Conservation (phyloP, 2,113 vertebrate genomes). For the Dermatemys mawii region DNA sequence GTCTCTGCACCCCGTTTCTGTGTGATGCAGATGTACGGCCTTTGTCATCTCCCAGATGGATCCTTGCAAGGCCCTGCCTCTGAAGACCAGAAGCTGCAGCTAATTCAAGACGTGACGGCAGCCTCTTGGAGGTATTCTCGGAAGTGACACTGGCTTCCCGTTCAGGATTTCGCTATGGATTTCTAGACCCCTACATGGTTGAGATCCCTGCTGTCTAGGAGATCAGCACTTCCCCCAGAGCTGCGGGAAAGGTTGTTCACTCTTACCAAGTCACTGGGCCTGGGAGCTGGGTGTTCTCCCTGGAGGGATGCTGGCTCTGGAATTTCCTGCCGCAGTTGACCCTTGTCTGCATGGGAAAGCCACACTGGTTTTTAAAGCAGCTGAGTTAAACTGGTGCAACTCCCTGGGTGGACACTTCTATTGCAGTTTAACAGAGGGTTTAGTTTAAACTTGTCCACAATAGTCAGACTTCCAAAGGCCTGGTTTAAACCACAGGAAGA, state of each 20-base stretch:
- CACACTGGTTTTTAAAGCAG: fast-evolving
- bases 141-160: background rate
- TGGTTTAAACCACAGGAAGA: conserved; percentile 19
- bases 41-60: background rate
- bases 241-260: background rate
- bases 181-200: background rate
- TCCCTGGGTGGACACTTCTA: fast-evolving
- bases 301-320: background rate
- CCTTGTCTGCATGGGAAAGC: background rate
- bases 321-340: background rate
- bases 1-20: background rate
- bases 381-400: background rate
- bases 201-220: background rate
- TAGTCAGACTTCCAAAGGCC: fast-evolving
- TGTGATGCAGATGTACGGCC: background rate
- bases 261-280: background rate
- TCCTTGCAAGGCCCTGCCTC: background rate
- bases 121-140: background rate
- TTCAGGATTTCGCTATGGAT: background rate
- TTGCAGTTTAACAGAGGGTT: background rate
- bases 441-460: background rate
- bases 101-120: background rate
- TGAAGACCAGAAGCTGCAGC: background rate
- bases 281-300: fast-evolving
- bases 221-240: background rate